Evolutionary conservation across 2,888 invertebrate species (phyloP).

Genomic region (Marronus borbonicus): DNA sequence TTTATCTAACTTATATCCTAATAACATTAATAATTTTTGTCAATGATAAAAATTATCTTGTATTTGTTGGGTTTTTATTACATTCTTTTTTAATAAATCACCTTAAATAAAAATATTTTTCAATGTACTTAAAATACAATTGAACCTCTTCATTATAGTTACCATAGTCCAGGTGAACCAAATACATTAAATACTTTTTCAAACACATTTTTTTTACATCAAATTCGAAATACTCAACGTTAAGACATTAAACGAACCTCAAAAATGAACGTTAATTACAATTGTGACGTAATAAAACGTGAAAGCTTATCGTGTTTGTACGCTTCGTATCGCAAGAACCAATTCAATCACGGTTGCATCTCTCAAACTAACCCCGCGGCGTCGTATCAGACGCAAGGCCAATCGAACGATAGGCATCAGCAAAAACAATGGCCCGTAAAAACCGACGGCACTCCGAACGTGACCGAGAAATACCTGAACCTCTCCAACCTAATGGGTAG

Average conservation of each 20-base stretch:
- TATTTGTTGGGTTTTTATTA: too few relatives aligned
- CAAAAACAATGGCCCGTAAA: conserved; percentile 37
- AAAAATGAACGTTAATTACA: conserved; percentile 36
- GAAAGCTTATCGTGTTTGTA: conserved; percentile 19
- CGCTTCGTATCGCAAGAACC: conserved; percentile 13
- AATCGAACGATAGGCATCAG: conserved; percentile 6
- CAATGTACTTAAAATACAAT: too few relatives aligned
- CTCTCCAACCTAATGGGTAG: conserved; percentile 37
- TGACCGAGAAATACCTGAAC: conserved; percentile 22
- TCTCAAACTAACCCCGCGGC: background rate
- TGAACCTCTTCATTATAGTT: too few relatives aligned
- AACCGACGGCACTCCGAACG: conserved; percentile 11
- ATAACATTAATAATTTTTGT: too few relatives aligned
- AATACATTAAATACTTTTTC: too few relatives aligned
- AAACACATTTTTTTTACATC: too few relatives aligned
- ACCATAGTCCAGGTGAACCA: too few relatives aligned
- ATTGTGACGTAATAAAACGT: conserved; percentile 30
- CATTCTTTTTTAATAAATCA: too few relatives aligned
- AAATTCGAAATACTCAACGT: too few relatives aligned
- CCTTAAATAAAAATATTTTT: too few relatives aligned
- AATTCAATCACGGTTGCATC: conserved; percentile 10
- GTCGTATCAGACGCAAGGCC: background rate
- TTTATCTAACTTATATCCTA: too few relatives aligned
- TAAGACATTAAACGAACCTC: background rate
- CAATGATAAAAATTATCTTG: too few relatives aligned